Evolutionary conservation across 2,113 vertebrate genomes (phyloP).

Genomic region (Mus pahari): DNA sequence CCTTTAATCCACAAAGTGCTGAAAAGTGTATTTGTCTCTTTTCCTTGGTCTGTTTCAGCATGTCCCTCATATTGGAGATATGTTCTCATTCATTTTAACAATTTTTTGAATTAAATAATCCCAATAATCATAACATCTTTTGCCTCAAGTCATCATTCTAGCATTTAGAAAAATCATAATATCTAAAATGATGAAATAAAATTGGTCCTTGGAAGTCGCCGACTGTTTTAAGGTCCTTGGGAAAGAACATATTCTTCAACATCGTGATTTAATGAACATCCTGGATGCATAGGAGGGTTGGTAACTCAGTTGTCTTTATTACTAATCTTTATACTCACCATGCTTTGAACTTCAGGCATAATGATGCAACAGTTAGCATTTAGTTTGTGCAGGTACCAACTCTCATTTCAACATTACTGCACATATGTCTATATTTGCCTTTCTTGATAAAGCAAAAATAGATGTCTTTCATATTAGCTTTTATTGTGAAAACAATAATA

Average conservation of each 20-base stretch:
- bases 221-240: not conserved
- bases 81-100: not conserved
- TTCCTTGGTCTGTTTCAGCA: not conserved
- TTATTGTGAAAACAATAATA: slow-evolving; percentile 50
- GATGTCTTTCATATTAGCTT: slow-evolving; percentile 53
- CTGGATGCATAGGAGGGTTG: accelerated
- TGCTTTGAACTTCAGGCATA: not conserved
- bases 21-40: not conserved
- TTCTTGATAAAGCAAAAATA: not conserved
- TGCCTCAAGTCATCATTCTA: not conserved
- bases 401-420: not conserved
- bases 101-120: not conserved
- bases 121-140: not conserved
- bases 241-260: not conserved
- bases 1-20: not conserved
- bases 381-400: slow-evolving; percentile 52
- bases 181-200: not conserved
- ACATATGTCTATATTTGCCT: not conserved
- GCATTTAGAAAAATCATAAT: not conserved
- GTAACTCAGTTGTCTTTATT: not conserved
- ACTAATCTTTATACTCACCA: not conserved
- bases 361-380: slow-evolving; percentile 15
- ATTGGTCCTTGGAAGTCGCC: not conserved
- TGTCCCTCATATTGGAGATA: not conserved
- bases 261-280: not conserved